phyloP scores from a whole-genome alignment of 1,140 invertebrate species.

The Periplaneta americana region DNA sequence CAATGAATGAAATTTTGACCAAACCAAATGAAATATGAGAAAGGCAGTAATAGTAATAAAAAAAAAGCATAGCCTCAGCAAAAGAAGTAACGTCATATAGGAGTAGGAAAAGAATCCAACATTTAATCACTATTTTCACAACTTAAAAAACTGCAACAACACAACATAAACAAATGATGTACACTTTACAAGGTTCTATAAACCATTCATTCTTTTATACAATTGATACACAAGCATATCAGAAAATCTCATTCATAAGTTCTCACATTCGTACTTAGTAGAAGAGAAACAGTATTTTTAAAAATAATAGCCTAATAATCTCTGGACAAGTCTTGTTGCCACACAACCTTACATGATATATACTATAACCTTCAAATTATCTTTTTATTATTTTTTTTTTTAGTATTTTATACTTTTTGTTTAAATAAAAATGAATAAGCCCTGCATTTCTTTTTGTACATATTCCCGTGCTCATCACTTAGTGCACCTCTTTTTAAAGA shows the following conservation, averaged over 20 bases:
- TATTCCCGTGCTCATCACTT: constrained; percentile 5
- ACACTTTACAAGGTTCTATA: background rate
- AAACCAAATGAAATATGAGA: background rate
- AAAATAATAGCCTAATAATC: background rate
- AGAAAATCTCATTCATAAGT: background rate
- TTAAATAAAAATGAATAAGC: constrained; percentile 16
- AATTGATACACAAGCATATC: background rate
- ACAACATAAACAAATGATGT: background rate
- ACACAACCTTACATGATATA: background rate
- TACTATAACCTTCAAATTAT: background rate
- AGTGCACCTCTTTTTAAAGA: background rate
- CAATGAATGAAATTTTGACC: background rate
- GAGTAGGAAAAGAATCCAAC: background rate
- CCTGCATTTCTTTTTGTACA: constrained; percentile 14
- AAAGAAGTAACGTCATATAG: background rate
- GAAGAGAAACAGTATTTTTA: background rate
- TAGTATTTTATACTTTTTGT: background rate
- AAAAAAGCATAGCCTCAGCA: background rate
- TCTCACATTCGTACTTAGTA: background rate
- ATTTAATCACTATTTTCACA: background rate
- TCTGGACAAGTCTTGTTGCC: background rate
- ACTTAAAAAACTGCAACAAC: background rate
- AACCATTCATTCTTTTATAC: too few relatives aligned
- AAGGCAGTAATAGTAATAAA: too few relatives aligned
- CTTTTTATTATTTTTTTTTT: background rate